phyloP scores from a whole-genome alignment of 2,113 vertebrate genomes.

The Grus americana region DNA sequence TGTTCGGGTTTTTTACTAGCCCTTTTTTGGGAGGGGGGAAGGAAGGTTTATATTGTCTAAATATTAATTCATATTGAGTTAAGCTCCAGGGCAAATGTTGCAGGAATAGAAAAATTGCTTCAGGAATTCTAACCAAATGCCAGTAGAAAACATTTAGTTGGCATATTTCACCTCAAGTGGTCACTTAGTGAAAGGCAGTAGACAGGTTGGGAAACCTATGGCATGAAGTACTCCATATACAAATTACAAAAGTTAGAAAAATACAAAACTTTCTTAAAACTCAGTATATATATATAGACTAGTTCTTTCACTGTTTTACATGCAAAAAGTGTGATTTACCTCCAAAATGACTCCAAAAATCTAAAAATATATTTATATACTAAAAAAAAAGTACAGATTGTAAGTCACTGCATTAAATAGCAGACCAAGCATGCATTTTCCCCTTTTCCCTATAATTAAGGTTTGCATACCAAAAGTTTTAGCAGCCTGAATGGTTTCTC shows the following conservation, averaged over 20 bases:
- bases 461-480: constrained; percentile 86
- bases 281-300: neutral
- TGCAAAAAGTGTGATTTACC: neutral
- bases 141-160: constrained; percentile 16
- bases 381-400: neutral
- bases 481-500: constrained; percentile 89
- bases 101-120: constrained; percentile 15
- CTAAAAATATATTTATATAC: neutral
- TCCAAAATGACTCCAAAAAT: neutral
- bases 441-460: constrained; percentile 36
- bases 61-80: constrained; percentile 25
- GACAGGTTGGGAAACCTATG: neutral
- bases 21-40: neutral
- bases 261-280: neutral
- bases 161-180: constrained; percentile 13
- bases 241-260: neutral
- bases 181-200: neutral
- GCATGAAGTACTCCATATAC: neutral
- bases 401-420: neutral
- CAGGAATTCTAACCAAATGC: constrained; percentile 28
- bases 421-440: constrained; percentile 6
- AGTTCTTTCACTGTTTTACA: neutral
- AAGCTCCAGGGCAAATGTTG: neutral
- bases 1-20: neutral
- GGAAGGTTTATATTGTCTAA: neutral